Percentiles rank a stretch among this genome's conserved stretches.
phyloP scores from a whole-genome alignment of 2,888 invertebrate genomes.

The Chironomus riparius region DNA sequence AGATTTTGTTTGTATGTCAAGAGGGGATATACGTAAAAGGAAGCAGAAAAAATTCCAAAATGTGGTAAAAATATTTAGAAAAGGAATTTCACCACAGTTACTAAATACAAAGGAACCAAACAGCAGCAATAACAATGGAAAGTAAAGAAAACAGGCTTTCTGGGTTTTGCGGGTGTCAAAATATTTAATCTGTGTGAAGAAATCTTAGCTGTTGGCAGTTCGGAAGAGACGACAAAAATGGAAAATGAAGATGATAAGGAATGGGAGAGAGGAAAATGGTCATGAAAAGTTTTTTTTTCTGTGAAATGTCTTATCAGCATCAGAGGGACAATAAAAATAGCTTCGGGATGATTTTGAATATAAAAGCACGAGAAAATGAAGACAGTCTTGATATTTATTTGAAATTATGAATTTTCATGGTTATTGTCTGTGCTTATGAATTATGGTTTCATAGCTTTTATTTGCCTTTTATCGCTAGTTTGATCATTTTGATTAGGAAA shows the following conservation, averaged over 20 bases:
- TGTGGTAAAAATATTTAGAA: not conserved
- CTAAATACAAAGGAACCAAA: too few relatives aligned
- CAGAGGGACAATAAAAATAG: too few relatives aligned
- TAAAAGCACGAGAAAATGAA: not conserved
- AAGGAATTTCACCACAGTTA: not conserved
- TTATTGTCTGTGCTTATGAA: too few relatives aligned
- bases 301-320: not conserved
- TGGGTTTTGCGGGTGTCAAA: not conserved
- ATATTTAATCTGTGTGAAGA: constrained; percentile 2
- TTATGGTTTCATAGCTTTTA: too few relatives aligned
- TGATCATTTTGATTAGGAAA: too few relatives aligned
- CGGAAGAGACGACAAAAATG: not conserved
- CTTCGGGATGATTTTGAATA: too few relatives aligned
- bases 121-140: not conserved
- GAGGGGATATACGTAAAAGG: not conserved
- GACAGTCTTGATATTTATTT: not conserved
- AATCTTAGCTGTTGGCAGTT: not conserved
- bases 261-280: not conserved
- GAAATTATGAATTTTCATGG: too few relatives aligned
- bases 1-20: not conserved
- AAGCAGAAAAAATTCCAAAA: not conserved
- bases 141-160: not conserved
- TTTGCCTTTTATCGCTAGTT: too few relatives aligned
- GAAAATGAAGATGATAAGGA: not conserved
- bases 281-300: not conserved